Conservation (phyloP, 2,797 vertebrate species). For the Nasua narica region DNA sequence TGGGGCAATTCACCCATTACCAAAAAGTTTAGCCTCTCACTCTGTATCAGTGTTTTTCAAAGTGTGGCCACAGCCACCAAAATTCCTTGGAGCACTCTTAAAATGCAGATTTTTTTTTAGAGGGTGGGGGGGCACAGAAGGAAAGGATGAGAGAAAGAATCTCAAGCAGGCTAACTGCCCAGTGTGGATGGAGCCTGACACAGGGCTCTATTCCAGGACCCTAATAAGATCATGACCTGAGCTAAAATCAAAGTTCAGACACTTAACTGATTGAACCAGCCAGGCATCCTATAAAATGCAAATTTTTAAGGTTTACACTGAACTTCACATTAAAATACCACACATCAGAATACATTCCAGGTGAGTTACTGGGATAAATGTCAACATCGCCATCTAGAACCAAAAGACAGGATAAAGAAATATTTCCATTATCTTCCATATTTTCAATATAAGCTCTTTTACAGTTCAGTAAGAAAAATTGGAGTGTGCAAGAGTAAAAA, state of each 20-base stretch:
- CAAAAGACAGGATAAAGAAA: not conserved
- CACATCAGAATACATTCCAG: conserved; percentile 36
- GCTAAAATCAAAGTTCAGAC: not conserved
- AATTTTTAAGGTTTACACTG: not conserved
- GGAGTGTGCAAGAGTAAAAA: not conserved
- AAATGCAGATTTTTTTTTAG: not conserved
- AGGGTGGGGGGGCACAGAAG: not conserved
- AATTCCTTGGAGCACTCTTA: not conserved
- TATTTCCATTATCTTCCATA: not conserved
- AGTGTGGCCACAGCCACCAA: not conserved
- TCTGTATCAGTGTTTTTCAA: not conserved
- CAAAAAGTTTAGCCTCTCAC: not conserved
- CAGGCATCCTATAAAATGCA: not conserved
- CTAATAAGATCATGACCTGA: not conserved
- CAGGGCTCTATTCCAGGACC: not conserved
- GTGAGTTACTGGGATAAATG: not conserved
- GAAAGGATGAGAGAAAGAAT: not conserved
- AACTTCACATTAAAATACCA: not conserved
- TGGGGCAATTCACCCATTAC: not conserved
- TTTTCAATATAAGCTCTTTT: not conserved
- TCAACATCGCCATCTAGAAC: not conserved
- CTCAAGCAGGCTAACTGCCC: not conserved
- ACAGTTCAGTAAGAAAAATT: conserved; percentile 11
- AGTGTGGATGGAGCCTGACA: not conserved
- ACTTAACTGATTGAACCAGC: not conserved